phyloP scores from a whole-genome alignment of 2,113 vertebrate genomes.

The Nycticryphes semicollaris region DNA sequence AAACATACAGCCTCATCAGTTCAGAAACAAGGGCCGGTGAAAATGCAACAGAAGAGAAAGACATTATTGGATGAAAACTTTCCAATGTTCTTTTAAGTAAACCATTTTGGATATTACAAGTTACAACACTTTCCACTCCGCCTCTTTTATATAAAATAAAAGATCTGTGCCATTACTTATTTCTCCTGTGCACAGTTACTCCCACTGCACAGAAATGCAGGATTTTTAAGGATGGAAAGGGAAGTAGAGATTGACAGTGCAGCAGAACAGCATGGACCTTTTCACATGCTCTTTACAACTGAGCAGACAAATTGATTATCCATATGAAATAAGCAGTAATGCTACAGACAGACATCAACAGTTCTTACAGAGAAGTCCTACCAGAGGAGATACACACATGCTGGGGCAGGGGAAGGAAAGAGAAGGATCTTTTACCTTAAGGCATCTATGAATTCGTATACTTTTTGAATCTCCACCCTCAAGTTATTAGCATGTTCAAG shows the following conservation, averaged over 20 bases:
- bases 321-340: neutral
- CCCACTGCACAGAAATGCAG: neutral
- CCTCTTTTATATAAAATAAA: neutral
- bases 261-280: neutral
- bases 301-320: neutral
- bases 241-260: neutral
- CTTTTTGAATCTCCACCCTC: slow-evolving; percentile 92
- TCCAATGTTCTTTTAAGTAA: neutral
- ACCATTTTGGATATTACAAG: neutral
- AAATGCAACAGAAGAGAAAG: neutral
- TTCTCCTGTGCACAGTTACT: neutral
- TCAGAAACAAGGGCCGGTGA: neutral
- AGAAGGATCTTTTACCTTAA: slow-evolving; percentile 81
- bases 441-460: slow-evolving; percentile 93
- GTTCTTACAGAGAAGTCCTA: neutral
- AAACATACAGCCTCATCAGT: neutral
- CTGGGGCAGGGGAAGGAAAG: neutral
- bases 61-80: neutral
- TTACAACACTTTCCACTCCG: neutral
- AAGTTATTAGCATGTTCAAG: slow-evolving; percentile 87
- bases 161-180: neutral
- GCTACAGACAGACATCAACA: neutral
- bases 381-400: neutral
- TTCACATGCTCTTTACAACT: neutral
- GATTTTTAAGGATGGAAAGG: neutral